A percentile compares a stretch with the other conserved stretches of the same genome.
Evolutionary conservation across 2,113 vertebrate genomes (phyloP).

Genomic region (Cyprinodon tularosa): DNA sequence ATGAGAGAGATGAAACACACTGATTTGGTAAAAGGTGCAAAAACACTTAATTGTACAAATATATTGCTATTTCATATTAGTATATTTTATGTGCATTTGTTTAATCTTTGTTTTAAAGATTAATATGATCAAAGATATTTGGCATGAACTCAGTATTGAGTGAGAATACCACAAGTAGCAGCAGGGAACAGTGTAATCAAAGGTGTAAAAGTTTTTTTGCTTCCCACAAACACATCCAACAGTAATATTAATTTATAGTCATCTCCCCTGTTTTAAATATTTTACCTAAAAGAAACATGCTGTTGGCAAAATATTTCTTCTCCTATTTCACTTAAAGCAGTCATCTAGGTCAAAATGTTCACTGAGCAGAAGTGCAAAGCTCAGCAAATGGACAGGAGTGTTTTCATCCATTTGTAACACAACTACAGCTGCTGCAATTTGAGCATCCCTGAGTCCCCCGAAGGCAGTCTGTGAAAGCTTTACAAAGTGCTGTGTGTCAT

Average conservation of each 20-base stretch:
- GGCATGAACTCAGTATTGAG: not conserved
- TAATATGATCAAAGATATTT: not conserved
- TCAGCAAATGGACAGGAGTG: not conserved
- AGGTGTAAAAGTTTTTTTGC: not conserved
- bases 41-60: not conserved
- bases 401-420: not conserved
- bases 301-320: not conserved
- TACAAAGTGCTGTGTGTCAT: not conserved
- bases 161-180: not conserved
- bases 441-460: not conserved
- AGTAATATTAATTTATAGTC: not conserved
- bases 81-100: not conserved
- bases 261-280: not conserved
- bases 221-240: not conserved
- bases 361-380: not conserved
- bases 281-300: not conserved
- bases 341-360: constrained; percentile 11
- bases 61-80: not conserved
- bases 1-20: constrained; percentile 2
- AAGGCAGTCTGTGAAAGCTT: constrained; percentile 1
- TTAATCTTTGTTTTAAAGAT: not conserved
- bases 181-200: not conserved
- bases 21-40: not conserved
- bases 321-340: not conserved
- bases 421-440: constrained; percentile 6